phyloP scores from a whole-genome alignment of 2,797 vertebrate genomes.

The Lepus oiostolus region DNA sequence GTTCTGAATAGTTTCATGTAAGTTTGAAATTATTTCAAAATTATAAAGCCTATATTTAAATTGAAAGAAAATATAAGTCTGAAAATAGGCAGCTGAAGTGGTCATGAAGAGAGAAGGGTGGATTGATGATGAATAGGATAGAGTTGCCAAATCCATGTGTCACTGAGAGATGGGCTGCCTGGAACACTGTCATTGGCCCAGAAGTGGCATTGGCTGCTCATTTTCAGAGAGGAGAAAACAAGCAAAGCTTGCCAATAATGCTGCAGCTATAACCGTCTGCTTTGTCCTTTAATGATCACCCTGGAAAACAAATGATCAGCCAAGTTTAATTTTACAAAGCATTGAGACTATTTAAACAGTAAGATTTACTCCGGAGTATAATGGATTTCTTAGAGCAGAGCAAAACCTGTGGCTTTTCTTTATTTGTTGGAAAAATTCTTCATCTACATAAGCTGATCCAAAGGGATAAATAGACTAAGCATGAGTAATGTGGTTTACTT shows the following conservation, averaged over 20 bases:
- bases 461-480: slow-evolving; percentile 64
- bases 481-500: slow-evolving; percentile 70
- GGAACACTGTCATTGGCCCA: slow-evolving; percentile 27
- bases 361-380: slow-evolving; percentile 59
- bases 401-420: slow-evolving; percentile 68
- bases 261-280: slow-evolving; percentile 33
- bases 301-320: slow-evolving; percentile 61
- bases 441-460: slow-evolving; percentile 37
- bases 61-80: not conserved
- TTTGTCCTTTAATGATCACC: slow-evolving; percentile 66
- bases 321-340: slow-evolving; percentile 65
- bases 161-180: slow-evolving; percentile 26
- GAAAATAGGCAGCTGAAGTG: not conserved
- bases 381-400: slow-evolving; percentile 56
- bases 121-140: not conserved
- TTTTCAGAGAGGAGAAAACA: slow-evolving; percentile 40
- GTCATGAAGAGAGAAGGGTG: not conserved
- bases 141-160: not conserved
- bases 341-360: slow-evolving; percentile 61
- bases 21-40: slow-evolving; percentile 46
- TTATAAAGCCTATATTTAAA: not conserved
- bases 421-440: slow-evolving; percentile 73
- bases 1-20: not conserved
- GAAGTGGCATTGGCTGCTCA: slow-evolving; percentile 56
- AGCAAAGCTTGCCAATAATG: slow-evolving; percentile 16